Base-by-base conservation (phyloP, 2,888 invertebrate genomes). In the Lasioglossum oenotherae region DNA sequence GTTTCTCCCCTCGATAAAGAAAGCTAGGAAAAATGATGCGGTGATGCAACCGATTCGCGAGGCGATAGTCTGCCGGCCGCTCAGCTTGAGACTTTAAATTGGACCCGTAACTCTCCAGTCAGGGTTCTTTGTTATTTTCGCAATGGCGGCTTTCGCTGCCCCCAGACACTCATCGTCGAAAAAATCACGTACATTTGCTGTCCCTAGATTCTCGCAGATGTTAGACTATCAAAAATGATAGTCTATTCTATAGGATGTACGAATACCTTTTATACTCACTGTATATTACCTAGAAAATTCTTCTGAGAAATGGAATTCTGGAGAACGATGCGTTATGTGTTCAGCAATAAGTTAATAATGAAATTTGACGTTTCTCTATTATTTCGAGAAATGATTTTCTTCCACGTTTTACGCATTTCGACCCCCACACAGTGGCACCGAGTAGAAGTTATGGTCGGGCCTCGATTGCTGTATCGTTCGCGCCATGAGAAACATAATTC, bases 381-480 rank as follows among this genome's bases (percentile, higher is more conserved):
- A 4, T 4, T 14, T 5, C 8, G 23, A 53, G 8, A 53, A 53
- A 53, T 53, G 49, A 23, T 53, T 53, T 53, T 6, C 6, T 12
- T 57, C 57, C 23, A 19, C n/a, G 10, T n/a, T 57, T n/a, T n/a
- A 10, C 49, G 49, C 23, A 0, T 23, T 49, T 49, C 23, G 23
- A 49, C 6, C 2, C 19, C 6, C 19, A 53, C 8, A 23, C 4
- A 44, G 44, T 8, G 44, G 3, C 27, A 46, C 8, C 12, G 64
- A 19, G 31, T 64, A 84, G 82, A 80, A 86, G 81, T 85, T 83
- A 89, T 89, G 31, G 81, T 27, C 6, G 69, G 19, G 27, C 49
- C 76, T 69, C 73, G 60, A 81, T 85, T 23, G 69, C 74, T 74
- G 75, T 77, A 84, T 85, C 83, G 72, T 82, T 74, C 76, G 53